Percentiles rank a stretch among this genome's conserved stretches.
phyloP scores from a whole-genome alignment of 1,140 invertebrate species.

The Hyposmocoma kahamanoa region DNA sequence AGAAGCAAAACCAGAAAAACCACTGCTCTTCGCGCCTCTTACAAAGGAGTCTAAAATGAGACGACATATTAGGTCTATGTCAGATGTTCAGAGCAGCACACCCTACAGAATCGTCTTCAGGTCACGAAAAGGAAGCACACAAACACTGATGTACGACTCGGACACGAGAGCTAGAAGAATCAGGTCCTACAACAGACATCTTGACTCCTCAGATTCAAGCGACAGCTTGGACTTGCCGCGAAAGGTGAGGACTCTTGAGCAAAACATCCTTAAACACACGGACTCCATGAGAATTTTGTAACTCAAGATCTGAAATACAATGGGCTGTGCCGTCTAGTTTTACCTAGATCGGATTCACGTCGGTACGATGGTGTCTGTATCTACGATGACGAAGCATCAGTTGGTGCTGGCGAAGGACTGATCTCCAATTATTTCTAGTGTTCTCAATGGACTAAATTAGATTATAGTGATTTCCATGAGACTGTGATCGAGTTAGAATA shows the following conservation, averaged over 20 bases:
- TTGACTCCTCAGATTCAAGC: slow-evolving; percentile 58
- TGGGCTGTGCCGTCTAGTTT: slow-evolving; percentile 42
- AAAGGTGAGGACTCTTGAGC: slow-evolving; percentile 40
- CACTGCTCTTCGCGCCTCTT: slow-evolving; percentile 40
- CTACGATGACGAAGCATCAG: too few relatives aligned
- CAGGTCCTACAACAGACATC: slow-evolving; percentile 27
- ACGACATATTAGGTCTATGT: slow-evolving; percentile 64
- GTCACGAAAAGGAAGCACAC: slow-evolving; percentile 38
- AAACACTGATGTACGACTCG: slow-evolving; percentile 55
- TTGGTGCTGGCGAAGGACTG: too few relatives aligned
- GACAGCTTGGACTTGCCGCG: slow-evolving; percentile 42
- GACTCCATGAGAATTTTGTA: slow-evolving; percentile 64
- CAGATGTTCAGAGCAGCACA: slow-evolving; percentile 61
- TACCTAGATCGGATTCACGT: slow-evolving; percentile 30
- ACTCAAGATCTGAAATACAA: slow-evolving; percentile 32
- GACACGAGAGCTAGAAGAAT: slow-evolving; percentile 49
- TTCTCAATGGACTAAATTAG: slow-evolving; percentile 1
- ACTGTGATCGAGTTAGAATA: slow-evolving; percentile 53
- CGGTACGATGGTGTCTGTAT: too few relatives aligned
- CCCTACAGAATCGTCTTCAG: slow-evolving; percentile 49
- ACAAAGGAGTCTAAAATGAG: slow-evolving; percentile 56
- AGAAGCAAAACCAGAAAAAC: slow-evolving; percentile 34
- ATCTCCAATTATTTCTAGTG: not conserved
- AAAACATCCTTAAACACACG: slow-evolving; percentile 55
- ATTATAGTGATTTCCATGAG: slow-evolving; percentile 49